Evolutionary conservation across 1,140 invertebrate species (phyloP), one percentile per base, ranked within the genome.

Genomic region (Stegodyphus dumicola): DNA sequence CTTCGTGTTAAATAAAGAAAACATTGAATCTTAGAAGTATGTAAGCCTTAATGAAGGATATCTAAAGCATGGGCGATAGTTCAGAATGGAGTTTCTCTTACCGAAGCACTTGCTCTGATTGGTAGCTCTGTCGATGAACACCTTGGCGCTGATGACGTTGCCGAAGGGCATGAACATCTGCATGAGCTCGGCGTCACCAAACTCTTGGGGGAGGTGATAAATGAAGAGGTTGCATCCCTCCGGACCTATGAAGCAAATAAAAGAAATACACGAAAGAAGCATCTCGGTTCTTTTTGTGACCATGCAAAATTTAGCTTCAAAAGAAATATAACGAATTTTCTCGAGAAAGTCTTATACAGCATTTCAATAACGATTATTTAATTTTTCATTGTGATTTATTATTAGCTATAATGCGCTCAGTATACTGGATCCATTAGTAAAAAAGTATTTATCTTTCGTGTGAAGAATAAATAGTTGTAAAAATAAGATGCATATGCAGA

Each of bases 31-130:
- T 33, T 33, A 33, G 3, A 33, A 33, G 33, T 33, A 33, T 33
- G 33, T 33, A 33, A 33, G 33, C 33, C 1, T 1, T 33, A 33
- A 33, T 33, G 33, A 1, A 33, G 33, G 33, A 33, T 4, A 7
- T 73, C 7, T 52, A n/a, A 73, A 7, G 70, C 51, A n/a, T 49
- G 53, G 3, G 15, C 2, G 54, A 9, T 64, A 17, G n/a, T 51
- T 18, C 2, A 6, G 17, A 54, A 33, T 33, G 1, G 33, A 33
- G 33, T 33, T 33, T 33, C 66, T 18, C 87, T 80, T 64, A 99
- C 98, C 98, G 92, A 99, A 99, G 93, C 98, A 99, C 94, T 99
- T 99, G 93, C 97, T 99, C 92, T 99, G 98, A 93, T 99, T 99
- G 88, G 98, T 99, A 90, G 98, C 98, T 89, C 98, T 94, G 87